A percentile compares a stretch with the other conserved stretches of the same genome.
phyloP scores from a whole-genome alignment of 2,888 invertebrate species.

The Trisateles emortualis region DNA sequence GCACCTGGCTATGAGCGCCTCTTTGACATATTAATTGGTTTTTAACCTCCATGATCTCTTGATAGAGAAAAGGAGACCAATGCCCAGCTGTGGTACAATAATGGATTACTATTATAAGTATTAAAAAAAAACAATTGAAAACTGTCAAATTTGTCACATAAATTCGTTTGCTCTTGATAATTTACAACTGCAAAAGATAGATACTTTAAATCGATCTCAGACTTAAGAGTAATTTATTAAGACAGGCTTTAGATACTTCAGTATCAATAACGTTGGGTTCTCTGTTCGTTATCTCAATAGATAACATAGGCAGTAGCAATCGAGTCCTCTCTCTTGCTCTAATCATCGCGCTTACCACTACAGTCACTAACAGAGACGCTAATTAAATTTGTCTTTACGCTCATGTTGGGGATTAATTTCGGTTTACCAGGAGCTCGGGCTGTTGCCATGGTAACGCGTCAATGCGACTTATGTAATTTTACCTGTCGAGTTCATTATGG shows the following conservation, averaged over 20 bases:
- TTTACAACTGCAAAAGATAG: background rate
- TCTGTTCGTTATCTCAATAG: background rate
- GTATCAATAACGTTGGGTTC: background rate
- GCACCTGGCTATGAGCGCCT: too few relatives aligned
- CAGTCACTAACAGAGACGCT: slow-evolving; percentile 50
- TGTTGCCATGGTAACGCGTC: slow-evolving; percentile 46
- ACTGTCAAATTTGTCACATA: too few relatives aligned
- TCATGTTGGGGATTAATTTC: slow-evolving; percentile 64
- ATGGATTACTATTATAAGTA: too few relatives aligned
- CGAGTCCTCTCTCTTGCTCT: slow-evolving; percentile 33
- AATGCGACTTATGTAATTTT: slow-evolving; percentile 46
- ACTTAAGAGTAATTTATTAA: background rate
- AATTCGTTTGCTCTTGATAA: background rate
- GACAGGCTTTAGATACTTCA: background rate
- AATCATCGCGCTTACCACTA: slow-evolving; percentile 46
- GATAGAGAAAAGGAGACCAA: too few relatives aligned
- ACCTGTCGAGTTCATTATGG: slow-evolving; percentile 36
- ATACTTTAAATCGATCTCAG: background rate
- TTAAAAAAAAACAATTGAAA: too few relatives aligned
- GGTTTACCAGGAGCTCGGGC: slow-evolving; percentile 40
- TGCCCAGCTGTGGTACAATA: too few relatives aligned
- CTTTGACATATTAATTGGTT: too few relatives aligned
- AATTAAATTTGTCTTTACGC: slow-evolving; percentile 74
- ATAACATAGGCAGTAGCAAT: slow-evolving; percentile 27
- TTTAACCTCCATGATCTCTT: too few relatives aligned